Conservation (phyloP, 2,888 invertebrate genomes). For the Catocala sponsa region DNA sequence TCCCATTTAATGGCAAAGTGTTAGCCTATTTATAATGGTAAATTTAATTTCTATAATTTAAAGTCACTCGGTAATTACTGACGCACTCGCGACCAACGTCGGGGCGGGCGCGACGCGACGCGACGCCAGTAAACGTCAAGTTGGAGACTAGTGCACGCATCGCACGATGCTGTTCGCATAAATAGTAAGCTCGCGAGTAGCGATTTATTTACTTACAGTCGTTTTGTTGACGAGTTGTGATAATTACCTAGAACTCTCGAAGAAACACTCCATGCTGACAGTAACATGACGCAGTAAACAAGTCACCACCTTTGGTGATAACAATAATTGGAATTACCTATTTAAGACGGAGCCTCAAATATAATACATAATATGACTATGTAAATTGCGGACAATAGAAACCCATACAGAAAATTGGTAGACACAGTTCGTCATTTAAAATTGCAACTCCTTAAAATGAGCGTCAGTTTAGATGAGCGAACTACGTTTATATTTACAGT, state of each 20-base stretch:
- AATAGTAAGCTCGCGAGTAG: background rate
- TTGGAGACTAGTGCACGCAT: background rate
- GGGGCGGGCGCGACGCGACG: too few species aligned
- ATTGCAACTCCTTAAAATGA: too few species aligned
- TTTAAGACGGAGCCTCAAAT: background rate
- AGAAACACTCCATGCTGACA: too few species aligned
- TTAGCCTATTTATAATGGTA: slow-evolving; percentile 49
- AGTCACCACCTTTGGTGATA: slow-evolving; percentile 3
- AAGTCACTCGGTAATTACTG: slow-evolving; percentile 38
- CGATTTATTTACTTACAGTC: too few species aligned
- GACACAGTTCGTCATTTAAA: too few species aligned
- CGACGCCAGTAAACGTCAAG: slow-evolving; percentile 3
- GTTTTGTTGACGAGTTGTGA: too few species aligned
- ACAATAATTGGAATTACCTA: slow-evolving; percentile 6
- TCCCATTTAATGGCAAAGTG: slow-evolving; percentile 61
- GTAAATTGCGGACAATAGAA: slow-evolving; percentile 1
- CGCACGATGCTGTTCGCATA: background rate
- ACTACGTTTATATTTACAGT: too few species aligned
- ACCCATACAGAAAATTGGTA: background rate
- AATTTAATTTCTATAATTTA: slow-evolving; percentile 46
- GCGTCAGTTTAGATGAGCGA: too few species aligned
- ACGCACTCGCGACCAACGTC: background rate
- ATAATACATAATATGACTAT: background rate
- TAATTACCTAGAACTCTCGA: too few species aligned
- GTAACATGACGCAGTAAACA: too few species aligned